Evolutionary conservation across 2,113 vertebrate species (phyloP), one percentile per base, ranked within the genome.

Genomic region (Nerophis ophidion): DNA sequence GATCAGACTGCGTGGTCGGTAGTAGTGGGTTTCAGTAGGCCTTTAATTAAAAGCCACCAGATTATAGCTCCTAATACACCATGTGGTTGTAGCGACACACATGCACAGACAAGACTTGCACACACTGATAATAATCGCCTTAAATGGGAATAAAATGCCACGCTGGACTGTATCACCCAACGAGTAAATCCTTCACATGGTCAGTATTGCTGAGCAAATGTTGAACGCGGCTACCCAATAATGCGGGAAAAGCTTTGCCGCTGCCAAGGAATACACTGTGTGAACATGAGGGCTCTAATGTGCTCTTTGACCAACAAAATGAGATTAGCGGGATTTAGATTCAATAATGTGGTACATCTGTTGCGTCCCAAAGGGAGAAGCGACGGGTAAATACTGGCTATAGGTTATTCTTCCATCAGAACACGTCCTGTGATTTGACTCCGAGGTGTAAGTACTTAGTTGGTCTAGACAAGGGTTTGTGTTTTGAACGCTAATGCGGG

Each of bases 381-480:
- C 8, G 35, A 71, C 65, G 12, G 33, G 42, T 59, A 36, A 57
- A 50, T 49, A 50, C 26, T 49, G 46, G 48, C 52, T 75, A 54
- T 60, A 72, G 67, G 56, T 57, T 74, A 71, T 65, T 57, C 63
- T 48, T 52, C 59, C 65, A 45, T 76, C 58, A 63, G 82, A 72
- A 74, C 57, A 78, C 64, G 66, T 85, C 64, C 48, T 62, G 77
- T 85, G 54, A 70, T 84, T 82, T 82, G 65, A 81, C 79, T 86
- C 57, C 65, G 15, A 57, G 74, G 64, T 66, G 35, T 78, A 62
- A 81, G 70, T 78, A 72, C 69, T 77, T 80, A 84, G 87, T 83
- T 71, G 72, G 79, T 84, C 74, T 76, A 83, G 85, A 89, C 83
- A 82, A 72, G 79, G 79, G 79, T 80, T 87, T 84, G 86, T 81